Evolutionary conservation across 2,797 vertebrate genomes (phyloP).

Genomic region (Dermochelys coriacea): DNA sequence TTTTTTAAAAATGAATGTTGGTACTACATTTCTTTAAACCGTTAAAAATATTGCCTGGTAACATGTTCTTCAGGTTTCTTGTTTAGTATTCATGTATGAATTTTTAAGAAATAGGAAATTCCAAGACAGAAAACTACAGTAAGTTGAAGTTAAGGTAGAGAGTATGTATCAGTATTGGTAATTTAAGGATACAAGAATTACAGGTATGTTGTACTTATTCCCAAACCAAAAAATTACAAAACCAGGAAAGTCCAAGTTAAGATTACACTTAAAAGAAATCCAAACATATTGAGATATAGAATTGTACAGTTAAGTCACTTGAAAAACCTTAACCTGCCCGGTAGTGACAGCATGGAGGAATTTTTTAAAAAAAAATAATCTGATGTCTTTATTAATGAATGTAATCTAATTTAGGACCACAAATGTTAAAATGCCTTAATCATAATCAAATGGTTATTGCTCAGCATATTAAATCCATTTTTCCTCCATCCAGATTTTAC

Average conservation of each 20-base stretch:
- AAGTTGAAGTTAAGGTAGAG: neutral
- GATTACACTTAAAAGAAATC: neutral
- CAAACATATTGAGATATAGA: neutral
- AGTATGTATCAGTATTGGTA: neutral
- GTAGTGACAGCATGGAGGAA: neutral
- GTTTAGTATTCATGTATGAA: neutral
- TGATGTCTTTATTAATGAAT: neutral
- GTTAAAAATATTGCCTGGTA: neutral
- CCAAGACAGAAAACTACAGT: neutral
- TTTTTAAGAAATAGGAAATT: neutral
- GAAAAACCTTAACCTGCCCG: neutral
- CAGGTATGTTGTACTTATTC: neutral
- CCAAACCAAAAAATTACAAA: neutral
- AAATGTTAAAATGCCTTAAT: neutral
- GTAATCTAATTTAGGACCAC: neutral
- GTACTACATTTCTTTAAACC: neutral
- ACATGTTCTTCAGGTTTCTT: neutral
- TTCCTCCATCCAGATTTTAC: neutral
- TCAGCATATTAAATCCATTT: neutral
- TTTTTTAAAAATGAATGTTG: neutral
- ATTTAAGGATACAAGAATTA: slow-evolving; percentile 11
- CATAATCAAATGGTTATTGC: neutral
- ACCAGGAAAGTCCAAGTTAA: neutral
- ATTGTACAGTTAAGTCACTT: neutral
- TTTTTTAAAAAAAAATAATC: no score